phyloP scores from a whole-genome alignment of 2,113 vertebrate genomes.

The Prionailurus viverrinus region DNA sequence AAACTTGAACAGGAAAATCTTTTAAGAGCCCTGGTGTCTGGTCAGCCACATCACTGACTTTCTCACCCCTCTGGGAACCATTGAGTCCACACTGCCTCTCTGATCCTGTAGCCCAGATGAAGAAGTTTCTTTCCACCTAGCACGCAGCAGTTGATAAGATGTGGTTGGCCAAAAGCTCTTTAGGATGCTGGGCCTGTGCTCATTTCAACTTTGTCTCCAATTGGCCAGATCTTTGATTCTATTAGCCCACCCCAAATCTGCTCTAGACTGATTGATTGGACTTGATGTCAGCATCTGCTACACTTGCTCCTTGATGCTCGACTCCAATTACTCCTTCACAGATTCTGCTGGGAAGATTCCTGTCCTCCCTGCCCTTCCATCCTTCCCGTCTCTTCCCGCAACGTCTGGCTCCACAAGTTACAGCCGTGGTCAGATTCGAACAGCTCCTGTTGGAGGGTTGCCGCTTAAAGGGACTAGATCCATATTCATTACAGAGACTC shows the following conservation, averaged over 20 bases:
- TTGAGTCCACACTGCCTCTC: not conserved
- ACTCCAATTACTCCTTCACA: too few species aligned
- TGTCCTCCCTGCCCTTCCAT: rapidly evolving
- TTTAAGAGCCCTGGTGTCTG: not conserved
- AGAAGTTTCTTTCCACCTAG: too few species aligned
- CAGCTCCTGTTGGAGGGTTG: not conserved
- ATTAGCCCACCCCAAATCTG: too few species aligned
- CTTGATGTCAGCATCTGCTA: too few species aligned
- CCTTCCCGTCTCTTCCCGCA: not conserved
- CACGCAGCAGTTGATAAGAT: not conserved
- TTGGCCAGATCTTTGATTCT: not conserved
- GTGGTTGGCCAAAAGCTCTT: not conserved
- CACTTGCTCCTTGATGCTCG: not conserved
- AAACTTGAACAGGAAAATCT: not conserved
- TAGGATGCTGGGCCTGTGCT: not conserved
- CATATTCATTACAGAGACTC: rapidly evolving
- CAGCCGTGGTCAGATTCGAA: not conserved
- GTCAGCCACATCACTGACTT: not conserved
- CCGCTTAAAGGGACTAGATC: not conserved
- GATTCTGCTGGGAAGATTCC: not conserved
- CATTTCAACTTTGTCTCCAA: not conserved
- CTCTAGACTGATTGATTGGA: too few species aligned
- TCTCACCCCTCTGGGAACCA: rapidly evolving
- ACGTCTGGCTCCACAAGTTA: not conserved
- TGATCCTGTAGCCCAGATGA: not conserved